Evolutionary conservation across 2,888 invertebrate genomes (phyloP), one percentile per base, ranked within the genome.

Genomic region (Agonopterix alstromeriana): DNA sequence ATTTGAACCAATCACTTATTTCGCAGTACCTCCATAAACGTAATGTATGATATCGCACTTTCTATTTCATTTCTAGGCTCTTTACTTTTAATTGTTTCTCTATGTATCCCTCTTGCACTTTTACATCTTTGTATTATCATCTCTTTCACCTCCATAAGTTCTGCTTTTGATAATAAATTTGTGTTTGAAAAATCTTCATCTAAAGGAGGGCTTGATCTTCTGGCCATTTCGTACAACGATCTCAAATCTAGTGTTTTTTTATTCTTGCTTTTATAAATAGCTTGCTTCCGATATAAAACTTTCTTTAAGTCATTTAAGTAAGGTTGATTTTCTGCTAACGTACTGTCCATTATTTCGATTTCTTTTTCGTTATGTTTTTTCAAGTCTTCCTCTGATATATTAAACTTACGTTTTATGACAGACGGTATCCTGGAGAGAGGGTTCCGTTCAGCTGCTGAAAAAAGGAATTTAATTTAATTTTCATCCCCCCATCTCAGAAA

Each of bases 291-390:
- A 53, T 69, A 76, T 10, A 87, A 57, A 42, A 87, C 67, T 40
- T 60, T 67, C 54, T 65, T 70, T 10, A 87, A 63, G 50, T 82
- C 84, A n/a, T 83, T 73, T 12, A 87, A 59, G 51, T 84, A 81
- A 2, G 77, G 62, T 59, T 69, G 69, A 61, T 87, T 85, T 50
- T 77, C 78, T 0, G 65, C 53, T 57, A 84, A 70, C 38, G 72
- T 73, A 1, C 63, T 69, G 57, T 86, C 87, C 35, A 87, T 82
- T 8, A 85, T 81, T 62, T 87, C 85, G 2, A 87, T 72, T 54
- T 84, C 84, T 47, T 77, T 80, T 10, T 77, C 71, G 48, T 68
- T 73, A 0, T 77, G 49, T 42, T 72, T 73, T 11, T 66, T 61
- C 0, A 79, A 51, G 42, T 80, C 77, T 1, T 70, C 65, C n/a